Evolutionary conservation across 1,140 invertebrate genomes (phyloP).

Genomic region (Gonatopus flavifemur): DNA sequence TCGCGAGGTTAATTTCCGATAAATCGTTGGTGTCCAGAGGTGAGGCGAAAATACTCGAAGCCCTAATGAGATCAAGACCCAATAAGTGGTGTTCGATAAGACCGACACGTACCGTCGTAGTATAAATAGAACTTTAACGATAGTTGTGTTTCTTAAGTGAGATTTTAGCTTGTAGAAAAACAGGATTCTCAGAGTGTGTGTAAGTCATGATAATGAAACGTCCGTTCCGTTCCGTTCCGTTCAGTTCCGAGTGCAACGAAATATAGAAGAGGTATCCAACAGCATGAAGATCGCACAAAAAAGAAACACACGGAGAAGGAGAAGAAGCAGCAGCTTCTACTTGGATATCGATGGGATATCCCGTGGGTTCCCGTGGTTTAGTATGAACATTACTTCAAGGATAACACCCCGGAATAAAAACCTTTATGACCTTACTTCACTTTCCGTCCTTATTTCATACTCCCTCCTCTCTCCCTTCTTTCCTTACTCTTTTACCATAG

Average conservation of each 20-base stretch:
- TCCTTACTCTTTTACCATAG: constrained; percentile 1
- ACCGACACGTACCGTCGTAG: no score
- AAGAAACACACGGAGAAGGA: constrained; percentile 2
- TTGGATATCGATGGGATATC: constrained; percentile 32
- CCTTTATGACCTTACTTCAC: constrained; percentile 45
- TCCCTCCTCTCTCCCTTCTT: constrained; percentile 5
- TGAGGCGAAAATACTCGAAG: no score
- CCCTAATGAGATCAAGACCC: no score
- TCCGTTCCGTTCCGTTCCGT: constrained; percentile 11
- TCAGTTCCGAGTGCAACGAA: no score
- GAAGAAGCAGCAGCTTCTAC: constrained; percentile 27
- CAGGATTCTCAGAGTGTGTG: no score
- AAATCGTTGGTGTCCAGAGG: no score
- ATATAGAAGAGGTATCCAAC: constrained; percentile 17
- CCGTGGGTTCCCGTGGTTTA: constrained; percentile 38
- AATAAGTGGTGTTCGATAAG: no score
- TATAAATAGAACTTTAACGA: no score
- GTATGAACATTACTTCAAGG: constrained; percentile 40
- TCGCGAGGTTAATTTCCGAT: no score
- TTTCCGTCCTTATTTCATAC: constrained; percentile 39
- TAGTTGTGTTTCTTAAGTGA: no score
- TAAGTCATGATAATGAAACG: constrained; percentile 33
- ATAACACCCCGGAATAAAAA: constrained; percentile 48
- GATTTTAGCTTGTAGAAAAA: no score
- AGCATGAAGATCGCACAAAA: constrained; percentile 15